Evolutionary conservation across 2,113 vertebrate species (phyloP), one percentile per base, ranked within the genome.

Genomic region (Heteronetta atricapilla): DNA sequence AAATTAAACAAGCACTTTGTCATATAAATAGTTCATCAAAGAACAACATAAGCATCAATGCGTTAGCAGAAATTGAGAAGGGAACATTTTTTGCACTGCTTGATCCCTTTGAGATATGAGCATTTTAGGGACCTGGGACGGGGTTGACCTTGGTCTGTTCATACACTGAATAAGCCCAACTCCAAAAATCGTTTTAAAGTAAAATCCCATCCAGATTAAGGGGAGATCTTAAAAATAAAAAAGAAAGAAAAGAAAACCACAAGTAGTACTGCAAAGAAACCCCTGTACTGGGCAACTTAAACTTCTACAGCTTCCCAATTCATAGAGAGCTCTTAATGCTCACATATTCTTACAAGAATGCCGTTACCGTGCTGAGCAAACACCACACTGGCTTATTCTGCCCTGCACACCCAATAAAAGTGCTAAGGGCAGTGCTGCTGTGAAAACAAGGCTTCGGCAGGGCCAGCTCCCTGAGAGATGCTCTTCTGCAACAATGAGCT

Each of bases 401-500:
- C 26, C 62, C 44, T 14, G 11, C 4, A 33, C 2, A 36, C 14
- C 33, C 42, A 68, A 3, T 13, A 23, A 79, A 56, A 90, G 21
- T 8, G 18, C 28, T 60, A 48, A 66, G 34, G 69, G 31, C 86
- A 31, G 3, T 28, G 59, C 46, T 76, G 82, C 86, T 91, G 46
- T 55, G 72, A 76, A 75, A 59, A 8, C 55, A 59, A 63, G 6
- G 50, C 3, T 0, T n/a, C 11, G 19, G 63, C 53, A 80, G 53
- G 29, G 70, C 79, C 40, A 11, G 8, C 11, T 83, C 23, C 48
- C 29, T 1, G 5, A 50, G 42, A 55, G 67, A 88, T 29, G 46
- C 63, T 82, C 80, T 83, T 64, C 40, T 21, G 31, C 74, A 53
- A 73, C 86, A 25, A 66, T 2, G 2, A 96, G 87, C 95, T 96